A percentile compares a stretch with the other conserved stretches of the same genome.
phyloP scores from a whole-genome alignment of 2,888 invertebrate genomes.

The Nemotelus pantherinus region DNA sequence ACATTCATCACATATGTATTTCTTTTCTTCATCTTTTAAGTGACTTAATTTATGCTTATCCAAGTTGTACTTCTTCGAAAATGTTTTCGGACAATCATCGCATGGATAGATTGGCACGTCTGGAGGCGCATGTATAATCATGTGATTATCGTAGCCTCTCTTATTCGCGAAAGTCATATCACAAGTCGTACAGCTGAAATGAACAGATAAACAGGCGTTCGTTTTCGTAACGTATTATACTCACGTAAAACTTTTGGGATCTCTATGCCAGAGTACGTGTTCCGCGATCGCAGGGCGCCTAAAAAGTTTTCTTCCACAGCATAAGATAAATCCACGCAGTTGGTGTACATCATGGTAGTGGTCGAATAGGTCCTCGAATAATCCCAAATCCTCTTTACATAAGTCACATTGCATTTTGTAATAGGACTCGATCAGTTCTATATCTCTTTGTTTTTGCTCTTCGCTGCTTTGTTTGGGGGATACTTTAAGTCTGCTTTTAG shows the following conservation, averaged over 20 bases:
- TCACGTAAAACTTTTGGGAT: slow-evolving; percentile 53
- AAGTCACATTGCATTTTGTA: slow-evolving; percentile 52
- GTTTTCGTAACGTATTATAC: neutral
- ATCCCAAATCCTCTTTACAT: slow-evolving; percentile 46
- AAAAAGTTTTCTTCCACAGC: slow-evolving; percentile 53
- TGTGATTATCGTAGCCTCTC: slow-evolving; percentile 52
- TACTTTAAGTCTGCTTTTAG: slow-evolving; percentile 13
- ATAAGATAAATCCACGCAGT: slow-evolving; percentile 53
- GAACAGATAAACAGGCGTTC: neutral
- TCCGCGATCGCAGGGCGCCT: slow-evolving; percentile 51
- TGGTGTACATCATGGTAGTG: slow-evolving; percentile 51
- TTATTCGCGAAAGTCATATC: slow-evolving; percentile 51
- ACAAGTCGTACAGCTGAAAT: slow-evolving; percentile 49
- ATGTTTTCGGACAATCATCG: slow-evolving; percentile 53
- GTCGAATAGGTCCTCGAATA: slow-evolving; percentile 49
- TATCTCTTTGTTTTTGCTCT: slow-evolving; percentile 43
- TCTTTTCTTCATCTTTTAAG: slow-evolving; percentile 51
- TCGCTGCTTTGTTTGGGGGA: slow-evolving; percentile 31
- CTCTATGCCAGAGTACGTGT: slow-evolving; percentile 53
- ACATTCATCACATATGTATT: slow-evolving; percentile 58
- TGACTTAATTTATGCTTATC: slow-evolving; percentile 54
- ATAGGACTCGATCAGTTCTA: slow-evolving; percentile 47
- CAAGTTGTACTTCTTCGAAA: slow-evolving; percentile 53
- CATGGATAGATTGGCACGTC: slow-evolving; percentile 51
- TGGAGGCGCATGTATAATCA: slow-evolving; percentile 51